A percentile compares a stretch with the other conserved stretches of the same genome.
These are phyloP conservation scores for Ruditapes philippinarum DNA, from an alignment of 1,140 invertebrate genomes.

Conservation along the genomic window DNA sequence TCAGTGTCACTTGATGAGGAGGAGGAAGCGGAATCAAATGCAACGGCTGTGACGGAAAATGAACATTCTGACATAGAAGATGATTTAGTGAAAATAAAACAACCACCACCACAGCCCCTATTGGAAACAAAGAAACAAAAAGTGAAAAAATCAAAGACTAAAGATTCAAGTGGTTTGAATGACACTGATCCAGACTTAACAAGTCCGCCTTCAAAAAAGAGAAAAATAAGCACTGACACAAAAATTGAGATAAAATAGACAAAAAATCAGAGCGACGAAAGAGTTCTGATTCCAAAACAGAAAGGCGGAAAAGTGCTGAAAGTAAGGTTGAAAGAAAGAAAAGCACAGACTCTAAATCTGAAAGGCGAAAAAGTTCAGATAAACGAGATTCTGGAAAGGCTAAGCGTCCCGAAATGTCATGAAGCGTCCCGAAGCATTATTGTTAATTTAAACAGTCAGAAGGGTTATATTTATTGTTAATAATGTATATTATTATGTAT, in stretches of 20 bases:
- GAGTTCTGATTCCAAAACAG: constrained; percentile 15
- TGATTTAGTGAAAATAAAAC: constrained; percentile 46
- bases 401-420: too few relatives aligned
- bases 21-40: neutral
- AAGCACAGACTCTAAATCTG: neutral
- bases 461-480: too few relatives aligned
- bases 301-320: constrained; percentile 47
- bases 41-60: neutral
- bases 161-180: too few relatives aligned
- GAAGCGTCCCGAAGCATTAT: too few relatives aligned
- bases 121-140: neutral
- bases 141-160: neutral
- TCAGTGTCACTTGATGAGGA: neutral
- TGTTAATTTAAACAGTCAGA: too few relatives aligned
- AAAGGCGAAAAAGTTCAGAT: constrained; percentile 16
- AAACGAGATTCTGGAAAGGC: neutral
- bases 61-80: constrained; percentile 36
- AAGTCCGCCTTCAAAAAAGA: constrained; percentile 21
- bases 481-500: too few relatives aligned
- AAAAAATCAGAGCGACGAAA: constrained; percentile 8
- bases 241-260: neutral
- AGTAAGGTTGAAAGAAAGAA: constrained; percentile 17
- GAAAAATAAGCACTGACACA: constrained; percentile 16
- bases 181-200: neutral
- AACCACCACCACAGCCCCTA: neutral